A percentile compares a stretch with the other conserved stretches of the same genome.
Evolutionary conservation across 2,888 invertebrate genomes (phyloP).

Genomic region (Netelia melanura): DNA sequence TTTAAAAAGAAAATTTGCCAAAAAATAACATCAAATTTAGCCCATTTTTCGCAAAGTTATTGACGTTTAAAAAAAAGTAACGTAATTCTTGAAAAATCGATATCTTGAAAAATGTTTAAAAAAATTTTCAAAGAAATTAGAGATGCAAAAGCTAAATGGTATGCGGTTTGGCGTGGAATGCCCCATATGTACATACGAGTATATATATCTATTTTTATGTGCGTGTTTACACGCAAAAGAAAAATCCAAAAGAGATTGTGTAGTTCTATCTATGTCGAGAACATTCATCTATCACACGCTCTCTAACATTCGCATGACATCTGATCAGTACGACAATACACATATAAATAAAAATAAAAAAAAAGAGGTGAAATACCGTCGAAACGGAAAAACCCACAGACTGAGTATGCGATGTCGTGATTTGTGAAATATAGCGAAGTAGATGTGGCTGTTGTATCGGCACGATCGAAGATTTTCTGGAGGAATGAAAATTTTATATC

Average conservation of each 20-base stretch:
- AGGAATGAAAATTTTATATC: background rate
- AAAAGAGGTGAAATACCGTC: background rate
- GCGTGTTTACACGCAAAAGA: background rate
- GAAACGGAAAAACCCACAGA: background rate
- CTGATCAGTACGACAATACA: constrained; percentile 14
- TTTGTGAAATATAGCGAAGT: background rate
- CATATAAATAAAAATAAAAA: background rate
- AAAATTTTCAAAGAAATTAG: too few relatives aligned
- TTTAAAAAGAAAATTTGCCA: too few relatives aligned
- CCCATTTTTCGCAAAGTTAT: too few relatives aligned
- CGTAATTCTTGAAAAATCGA: too few relatives aligned
- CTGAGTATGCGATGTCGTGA: background rate
- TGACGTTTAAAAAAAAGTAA: too few relatives aligned
- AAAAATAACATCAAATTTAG: too few relatives aligned
- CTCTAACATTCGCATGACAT: constrained; percentile 35
- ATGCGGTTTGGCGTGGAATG: too few relatives aligned
- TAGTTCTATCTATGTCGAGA: constrained; percentile 24
- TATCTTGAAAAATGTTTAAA: too few relatives aligned
- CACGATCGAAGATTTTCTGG: background rate
- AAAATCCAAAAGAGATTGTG: background rate
- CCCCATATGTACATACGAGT: background rate
- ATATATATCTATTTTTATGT: background rate
- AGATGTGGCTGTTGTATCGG: background rate
- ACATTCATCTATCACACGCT: constrained; percentile 45
- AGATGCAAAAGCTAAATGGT: too few relatives aligned